Conservation (phyloP, 2,113 vertebrate genomes). For the Coptodon rendalli region DNA sequence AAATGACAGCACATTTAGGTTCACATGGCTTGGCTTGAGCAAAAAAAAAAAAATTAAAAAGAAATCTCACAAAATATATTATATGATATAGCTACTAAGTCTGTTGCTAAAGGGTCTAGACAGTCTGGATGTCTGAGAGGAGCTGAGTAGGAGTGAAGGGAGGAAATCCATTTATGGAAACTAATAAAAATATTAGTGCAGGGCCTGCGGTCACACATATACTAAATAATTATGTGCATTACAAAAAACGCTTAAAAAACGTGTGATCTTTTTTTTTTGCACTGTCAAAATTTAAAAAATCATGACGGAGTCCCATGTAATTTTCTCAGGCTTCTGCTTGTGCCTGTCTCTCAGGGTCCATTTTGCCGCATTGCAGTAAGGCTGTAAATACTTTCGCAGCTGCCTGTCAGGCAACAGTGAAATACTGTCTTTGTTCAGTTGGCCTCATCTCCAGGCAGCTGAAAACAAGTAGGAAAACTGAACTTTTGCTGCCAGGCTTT, state of each 20-base stretch:
- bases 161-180: background rate
- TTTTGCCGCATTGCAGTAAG: slow-evolving; percentile 94
- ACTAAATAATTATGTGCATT: background rate
- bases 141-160: background rate
- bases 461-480: slow-evolving; percentile 43
- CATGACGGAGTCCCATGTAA: background rate
- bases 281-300: background rate
- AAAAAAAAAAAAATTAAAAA: background rate
- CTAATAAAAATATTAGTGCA: background rate
- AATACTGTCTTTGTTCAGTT: slow-evolving; percentile 98
- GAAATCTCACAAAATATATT: background rate
- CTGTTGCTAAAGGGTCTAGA: background rate
- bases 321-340: slow-evolving; percentile 6
- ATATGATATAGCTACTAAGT: background rate
- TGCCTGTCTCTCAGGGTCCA: slow-evolving; percentile 43
- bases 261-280: background rate
- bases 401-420: slow-evolving; percentile 94
- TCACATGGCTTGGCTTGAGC: background rate
- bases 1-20: background rate
- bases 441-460: slow-evolving; percentile 59
- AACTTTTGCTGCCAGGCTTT: slow-evolving; percentile 5
- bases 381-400: slow-evolving; percentile 99
- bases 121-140: background rate
- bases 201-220: background rate
- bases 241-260: background rate